These are phyloP conservation scores for Xanthia togata DNA, from an alignment of 2,888 invertebrate genomes.

Conservation along the genomic window DNA sequence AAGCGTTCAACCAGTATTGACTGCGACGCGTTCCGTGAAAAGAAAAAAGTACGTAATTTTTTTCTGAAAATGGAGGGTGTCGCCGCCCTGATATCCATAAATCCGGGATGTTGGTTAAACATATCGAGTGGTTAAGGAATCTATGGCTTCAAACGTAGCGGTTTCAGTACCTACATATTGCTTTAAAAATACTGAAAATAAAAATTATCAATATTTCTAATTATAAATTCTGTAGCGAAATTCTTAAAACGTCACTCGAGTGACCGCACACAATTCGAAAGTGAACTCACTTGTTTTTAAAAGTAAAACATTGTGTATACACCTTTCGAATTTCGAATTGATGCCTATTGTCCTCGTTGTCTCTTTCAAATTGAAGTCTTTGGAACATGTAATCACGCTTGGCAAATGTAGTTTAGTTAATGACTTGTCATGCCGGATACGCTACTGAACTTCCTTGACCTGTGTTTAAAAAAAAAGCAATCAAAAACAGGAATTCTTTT, in stretches of 20 bases:
- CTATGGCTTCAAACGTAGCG: not conserved
- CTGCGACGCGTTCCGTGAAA: conserved; percentile 12
- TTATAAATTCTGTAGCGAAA: not conserved
- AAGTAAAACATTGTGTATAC: not conserved
- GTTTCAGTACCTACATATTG: not conserved
- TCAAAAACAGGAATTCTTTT: not conserved
- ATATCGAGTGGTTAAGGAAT: not conserved
- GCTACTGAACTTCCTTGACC: not conserved
- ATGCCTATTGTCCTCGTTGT: not conserved
- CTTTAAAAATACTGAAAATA: not conserved
- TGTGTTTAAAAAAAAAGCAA: not conserved
- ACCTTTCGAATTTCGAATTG: not conserved
- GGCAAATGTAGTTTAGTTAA: not conserved
- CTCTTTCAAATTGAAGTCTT: not conserved
- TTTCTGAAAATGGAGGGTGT: not conserved
- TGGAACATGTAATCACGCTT: not conserved
- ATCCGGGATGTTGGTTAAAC: not conserved
- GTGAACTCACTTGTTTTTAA: not conserved
- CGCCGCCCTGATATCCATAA: not conserved
- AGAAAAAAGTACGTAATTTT: not conserved
- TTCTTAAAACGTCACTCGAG: not conserved
- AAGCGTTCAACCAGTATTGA: not conserved
- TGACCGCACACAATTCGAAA: not conserved
- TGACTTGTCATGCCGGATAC: not conserved
- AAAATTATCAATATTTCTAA: not conserved